A percentile compares a stretch with the other conserved stretches of the same genome.
These are phyloP conservation scores for Pygmarrhopalites habei DNA, from an alignment of 1,140 invertebrate genomes.

Conservation along the genomic window DNA sequence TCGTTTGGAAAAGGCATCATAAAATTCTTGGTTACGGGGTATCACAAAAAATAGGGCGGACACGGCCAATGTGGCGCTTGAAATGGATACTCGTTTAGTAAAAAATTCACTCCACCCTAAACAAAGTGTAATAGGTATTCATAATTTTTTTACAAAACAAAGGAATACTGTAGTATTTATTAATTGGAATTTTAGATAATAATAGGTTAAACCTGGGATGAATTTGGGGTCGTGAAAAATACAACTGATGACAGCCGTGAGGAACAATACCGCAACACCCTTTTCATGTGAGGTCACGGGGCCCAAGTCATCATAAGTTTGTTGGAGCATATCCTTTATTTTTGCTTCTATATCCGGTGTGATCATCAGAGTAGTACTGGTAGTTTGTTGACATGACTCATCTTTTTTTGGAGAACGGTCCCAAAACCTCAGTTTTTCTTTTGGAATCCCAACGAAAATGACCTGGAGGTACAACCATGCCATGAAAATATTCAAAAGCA, in stretches of 20 bases:
- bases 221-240: constrained; percentile 80
- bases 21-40: constrained; percentile 27
- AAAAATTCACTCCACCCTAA: constrained; percentile 69
- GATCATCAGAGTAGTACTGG: constrained; percentile 12
- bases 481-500: constrained; percentile 64
- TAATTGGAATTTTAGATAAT: too few relatives aligned
- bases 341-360: constrained; percentile 28
- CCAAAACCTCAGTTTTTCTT: constrained; percentile 27
- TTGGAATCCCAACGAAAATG: constrained; percentile 60
- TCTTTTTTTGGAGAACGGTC: background rate
- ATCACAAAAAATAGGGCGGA: constrained; percentile 32
- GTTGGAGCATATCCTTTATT: constrained; percentile 49
- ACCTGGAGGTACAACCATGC: constrained; percentile 61
- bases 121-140: too few relatives aligned
- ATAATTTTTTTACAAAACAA: too few relatives aligned
- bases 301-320: constrained; percentile 68
- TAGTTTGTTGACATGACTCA: too few relatives aligned
- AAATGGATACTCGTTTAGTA: constrained; percentile 46
- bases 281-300: constrained; percentile 71
- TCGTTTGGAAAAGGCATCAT: constrained; percentile 15
- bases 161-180: too few relatives aligned
- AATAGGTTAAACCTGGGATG: too few relatives aligned
- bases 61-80: constrained; percentile 21
- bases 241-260: constrained; percentile 71
- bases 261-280: constrained; percentile 65